Evolutionary conservation across 2,797 vertebrate species (phyloP).

Genomic region (Glyptemys insculpta): DNA sequence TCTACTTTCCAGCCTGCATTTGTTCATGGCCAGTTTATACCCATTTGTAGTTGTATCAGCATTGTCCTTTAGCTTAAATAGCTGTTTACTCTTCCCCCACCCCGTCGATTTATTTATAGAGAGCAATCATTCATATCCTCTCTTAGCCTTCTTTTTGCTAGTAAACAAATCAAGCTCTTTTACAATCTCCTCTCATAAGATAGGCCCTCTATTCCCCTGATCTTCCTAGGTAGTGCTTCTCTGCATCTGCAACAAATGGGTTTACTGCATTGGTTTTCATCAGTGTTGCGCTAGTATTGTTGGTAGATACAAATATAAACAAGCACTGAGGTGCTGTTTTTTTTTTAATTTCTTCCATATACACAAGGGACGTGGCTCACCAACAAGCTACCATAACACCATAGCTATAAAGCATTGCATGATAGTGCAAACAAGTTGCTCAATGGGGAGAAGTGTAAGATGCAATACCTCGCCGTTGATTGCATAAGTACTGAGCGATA

Average conservation of each 20-base stretch:
- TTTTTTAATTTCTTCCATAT: background rate
- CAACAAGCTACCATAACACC: slow-evolving; percentile 7
- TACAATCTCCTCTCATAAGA: background rate
- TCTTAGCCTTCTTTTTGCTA: background rate
- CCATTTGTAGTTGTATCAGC: background rate
- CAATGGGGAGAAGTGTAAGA: slow-evolving; percentile 54
- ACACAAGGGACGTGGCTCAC: slow-evolving; percentile 69
- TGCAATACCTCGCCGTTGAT: slow-evolving; percentile 60
- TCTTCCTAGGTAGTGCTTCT: background rate
- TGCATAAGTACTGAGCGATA: slow-evolving; percentile 72
- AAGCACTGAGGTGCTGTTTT: slow-evolving; percentile 18
- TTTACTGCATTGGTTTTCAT: slow-evolving; percentile 27
- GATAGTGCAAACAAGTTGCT: slow-evolving; percentile 68
- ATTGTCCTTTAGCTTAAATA: background rate
- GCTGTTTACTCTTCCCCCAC: no score
- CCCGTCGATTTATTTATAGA: background rate
- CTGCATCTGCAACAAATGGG: background rate
- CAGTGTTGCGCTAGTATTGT: slow-evolving; percentile 2
- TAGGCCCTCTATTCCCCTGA: background rate
- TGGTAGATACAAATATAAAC: slow-evolving; percentile 31
- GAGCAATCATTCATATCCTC: background rate
- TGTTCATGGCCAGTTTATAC: background rate
- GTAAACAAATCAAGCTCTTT: background rate
- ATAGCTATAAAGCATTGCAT: slow-evolving; percentile 34
- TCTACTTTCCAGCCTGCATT: background rate